Evolutionary conservation across 2,113 vertebrate genomes (phyloP).

Genomic region (Triplophysa rosa): DNA sequence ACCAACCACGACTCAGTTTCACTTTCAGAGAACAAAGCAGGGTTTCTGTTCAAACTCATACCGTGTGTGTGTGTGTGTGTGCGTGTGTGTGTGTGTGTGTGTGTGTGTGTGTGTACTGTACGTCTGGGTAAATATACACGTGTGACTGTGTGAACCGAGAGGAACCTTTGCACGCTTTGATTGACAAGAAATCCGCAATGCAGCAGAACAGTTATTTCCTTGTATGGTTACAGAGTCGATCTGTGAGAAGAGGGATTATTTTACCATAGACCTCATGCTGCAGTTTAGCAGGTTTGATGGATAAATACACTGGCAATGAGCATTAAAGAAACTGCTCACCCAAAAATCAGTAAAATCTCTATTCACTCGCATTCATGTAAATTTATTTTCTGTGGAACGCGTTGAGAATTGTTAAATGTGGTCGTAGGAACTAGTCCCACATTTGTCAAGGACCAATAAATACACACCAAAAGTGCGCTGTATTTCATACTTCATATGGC

Average conservation of each 20-base stretch:
- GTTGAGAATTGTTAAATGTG: no score
- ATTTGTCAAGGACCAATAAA: no score
- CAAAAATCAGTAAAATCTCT: no score
- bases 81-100: not conserved
- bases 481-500: no score
- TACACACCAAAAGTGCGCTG: no score
- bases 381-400: no score
- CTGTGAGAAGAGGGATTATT: not conserved
- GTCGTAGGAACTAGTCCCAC: no score
- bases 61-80: not conserved
- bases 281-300: not conserved
- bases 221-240: conserved; percentile 33
- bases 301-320: not conserved
- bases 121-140: not conserved
- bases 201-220: not conserved
- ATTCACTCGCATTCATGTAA: no score
- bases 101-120: not conserved
- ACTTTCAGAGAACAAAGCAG: not conserved
- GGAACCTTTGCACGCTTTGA: conserved; percentile 2
- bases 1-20: conserved; percentile 28
- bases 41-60: not conserved
- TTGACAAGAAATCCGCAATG: conserved; percentile 4
- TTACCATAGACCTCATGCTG: not conserved
- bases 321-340: not conserved
- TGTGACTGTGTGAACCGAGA: conserved; percentile 20